phyloP scores from a whole-genome alignment of 2,888 invertebrate species.

The Choristoneura rosaceana region DNA sequence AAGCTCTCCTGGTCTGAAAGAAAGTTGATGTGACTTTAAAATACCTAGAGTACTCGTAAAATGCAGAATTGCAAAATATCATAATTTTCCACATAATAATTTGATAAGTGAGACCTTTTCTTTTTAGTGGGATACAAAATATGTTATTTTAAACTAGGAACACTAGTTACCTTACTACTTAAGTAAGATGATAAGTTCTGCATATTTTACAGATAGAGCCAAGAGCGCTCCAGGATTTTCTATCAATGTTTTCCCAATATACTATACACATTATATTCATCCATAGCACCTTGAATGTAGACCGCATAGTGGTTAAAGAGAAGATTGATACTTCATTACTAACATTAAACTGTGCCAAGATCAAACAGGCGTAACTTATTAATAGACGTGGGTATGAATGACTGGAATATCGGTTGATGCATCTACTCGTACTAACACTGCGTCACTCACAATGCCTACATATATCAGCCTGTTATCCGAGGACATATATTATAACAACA shows the following conservation, averaged over 20 bases:
- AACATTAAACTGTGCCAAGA: slow-evolving; percentile 34
- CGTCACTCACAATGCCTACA: not conserved
- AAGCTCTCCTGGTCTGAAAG: too few species aligned
- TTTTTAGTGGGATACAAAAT: too few species aligned
- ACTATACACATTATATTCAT: not conserved
- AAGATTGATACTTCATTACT: not conserved
- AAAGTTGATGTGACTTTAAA: too few species aligned
- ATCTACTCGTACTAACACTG: not conserved
- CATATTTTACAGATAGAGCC: not conserved
- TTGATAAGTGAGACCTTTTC: too few species aligned
- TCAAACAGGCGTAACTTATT: slow-evolving; percentile 13
- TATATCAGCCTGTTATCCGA: not conserved
- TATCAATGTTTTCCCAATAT: not conserved
- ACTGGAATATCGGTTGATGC: not conserved
- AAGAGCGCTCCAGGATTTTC: not conserved
- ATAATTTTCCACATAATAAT: too few species aligned
- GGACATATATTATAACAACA: not conserved
- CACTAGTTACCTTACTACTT: too few species aligned
- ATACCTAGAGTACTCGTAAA: too few species aligned
- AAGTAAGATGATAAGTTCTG: too few species aligned
- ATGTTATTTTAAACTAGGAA: too few species aligned
- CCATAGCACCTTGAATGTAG: slow-evolving; percentile 21
- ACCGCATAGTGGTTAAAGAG: slow-evolving; percentile 26
- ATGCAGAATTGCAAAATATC: too few species aligned
- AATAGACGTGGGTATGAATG: not conserved